Evolutionary conservation across 2,113 vertebrate species (phyloP).

Genomic region (Lepisosteus osseus): DNA sequence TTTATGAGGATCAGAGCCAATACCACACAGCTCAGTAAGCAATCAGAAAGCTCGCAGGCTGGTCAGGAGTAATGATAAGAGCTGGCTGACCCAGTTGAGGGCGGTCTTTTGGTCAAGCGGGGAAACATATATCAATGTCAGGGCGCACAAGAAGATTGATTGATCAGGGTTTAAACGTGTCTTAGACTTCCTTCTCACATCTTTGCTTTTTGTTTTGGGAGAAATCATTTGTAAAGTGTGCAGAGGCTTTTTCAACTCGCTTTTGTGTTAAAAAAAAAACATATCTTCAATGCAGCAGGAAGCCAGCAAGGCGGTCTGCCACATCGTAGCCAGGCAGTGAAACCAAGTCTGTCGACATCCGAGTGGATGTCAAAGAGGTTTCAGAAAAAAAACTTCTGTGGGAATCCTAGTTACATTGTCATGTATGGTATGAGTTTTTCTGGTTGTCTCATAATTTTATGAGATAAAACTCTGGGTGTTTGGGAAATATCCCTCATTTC

Average conservation of each 20-base stretch:
- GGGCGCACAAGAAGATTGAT: background rate
- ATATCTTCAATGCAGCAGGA: too few relatives aligned
- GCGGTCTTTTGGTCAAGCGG: background rate
- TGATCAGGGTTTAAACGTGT: background rate
- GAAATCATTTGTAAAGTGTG: background rate
- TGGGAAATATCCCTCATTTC: too few relatives aligned
- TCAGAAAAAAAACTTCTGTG: too few relatives aligned
- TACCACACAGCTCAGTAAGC: background rate
- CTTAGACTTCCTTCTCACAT: background rate
- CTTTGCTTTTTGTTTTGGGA: background rate
- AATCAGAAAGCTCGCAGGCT: background rate
- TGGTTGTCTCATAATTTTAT: too few relatives aligned
- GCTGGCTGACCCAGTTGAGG: background rate
- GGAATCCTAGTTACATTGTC: too few relatives aligned
- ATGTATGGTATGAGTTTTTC: too few relatives aligned
- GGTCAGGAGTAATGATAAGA: background rate
- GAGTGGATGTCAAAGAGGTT: too few relatives aligned
- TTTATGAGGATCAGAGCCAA: background rate
- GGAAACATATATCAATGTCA: slow-evolving; percentile 1
- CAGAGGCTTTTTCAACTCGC: background rate
- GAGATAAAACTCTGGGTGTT: too few relatives aligned
- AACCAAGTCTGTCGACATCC: too few relatives aligned
- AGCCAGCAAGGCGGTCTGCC: too few relatives aligned
- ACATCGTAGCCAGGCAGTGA: too few relatives aligned
- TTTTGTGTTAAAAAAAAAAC: background rate